phyloP scores from a whole-genome alignment of 2,888 invertebrate species.

The Acleris literana region DNA sequence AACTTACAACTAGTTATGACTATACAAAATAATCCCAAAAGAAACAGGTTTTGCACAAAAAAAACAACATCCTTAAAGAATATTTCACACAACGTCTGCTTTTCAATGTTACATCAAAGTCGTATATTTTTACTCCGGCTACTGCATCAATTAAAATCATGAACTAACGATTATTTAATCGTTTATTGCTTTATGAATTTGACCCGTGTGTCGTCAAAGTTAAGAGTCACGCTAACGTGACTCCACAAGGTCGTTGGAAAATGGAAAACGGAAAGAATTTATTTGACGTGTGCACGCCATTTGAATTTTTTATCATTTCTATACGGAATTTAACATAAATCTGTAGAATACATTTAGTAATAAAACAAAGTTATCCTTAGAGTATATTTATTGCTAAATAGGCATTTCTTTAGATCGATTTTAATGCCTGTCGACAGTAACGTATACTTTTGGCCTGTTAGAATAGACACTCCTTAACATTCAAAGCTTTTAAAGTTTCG shows the following conservation, averaged over 20 bases:
- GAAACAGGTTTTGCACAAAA: constrained; percentile 17
- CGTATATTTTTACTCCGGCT: constrained; percentile 13
- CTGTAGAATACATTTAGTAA: too few species aligned
- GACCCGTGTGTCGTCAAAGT: constrained; percentile 6
- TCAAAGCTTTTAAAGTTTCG: too few species aligned
- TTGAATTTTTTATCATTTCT: neutral
- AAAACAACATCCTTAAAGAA: neutral
- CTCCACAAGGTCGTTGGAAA: constrained; percentile 28
- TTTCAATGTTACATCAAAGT: constrained; percentile 9
- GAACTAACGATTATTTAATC: neutral
- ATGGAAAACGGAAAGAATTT: constrained; percentile 20
- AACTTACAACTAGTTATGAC: too few species aligned
- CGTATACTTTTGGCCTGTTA: too few species aligned
- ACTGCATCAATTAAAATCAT: constrained; percentile 21
- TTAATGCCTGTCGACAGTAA: too few species aligned
- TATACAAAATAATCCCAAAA: too few species aligned
- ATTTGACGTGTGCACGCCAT: constrained; percentile 18
- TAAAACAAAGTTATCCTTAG: too few species aligned
- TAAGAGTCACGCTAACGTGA: constrained; percentile 9
- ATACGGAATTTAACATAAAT: too few species aligned
- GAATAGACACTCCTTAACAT: too few species aligned
- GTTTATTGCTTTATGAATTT: constrained; percentile 19
- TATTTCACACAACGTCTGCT: constrained; percentile 29
- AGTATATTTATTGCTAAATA: too few species aligned
- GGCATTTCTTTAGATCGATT: too few species aligned